These are phyloP conservation scores for Tenthredo mesomela DNA, from an alignment of 2,888 invertebrate genomes.

Conservation along the genomic window DNA sequence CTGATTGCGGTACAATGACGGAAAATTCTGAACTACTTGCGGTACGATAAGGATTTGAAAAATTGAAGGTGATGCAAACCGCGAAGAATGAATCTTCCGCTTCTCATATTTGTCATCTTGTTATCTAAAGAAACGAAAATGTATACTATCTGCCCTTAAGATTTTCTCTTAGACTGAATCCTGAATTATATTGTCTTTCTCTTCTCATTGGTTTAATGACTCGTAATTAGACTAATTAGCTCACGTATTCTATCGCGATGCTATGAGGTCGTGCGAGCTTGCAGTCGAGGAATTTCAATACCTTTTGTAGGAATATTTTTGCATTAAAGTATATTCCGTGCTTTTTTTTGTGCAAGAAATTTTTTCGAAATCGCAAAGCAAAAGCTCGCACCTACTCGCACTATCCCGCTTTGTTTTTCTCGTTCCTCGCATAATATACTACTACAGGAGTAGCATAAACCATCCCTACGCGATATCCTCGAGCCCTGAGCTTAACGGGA, in stretches of 20 bases:
- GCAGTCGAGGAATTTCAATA: background rate
- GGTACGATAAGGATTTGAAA: background rate
- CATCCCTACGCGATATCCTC: conserved; percentile 15
- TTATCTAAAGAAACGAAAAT: background rate
- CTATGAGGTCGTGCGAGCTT: background rate
- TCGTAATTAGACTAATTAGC: background rate
- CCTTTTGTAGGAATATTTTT: background rate
- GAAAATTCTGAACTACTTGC: background rate
- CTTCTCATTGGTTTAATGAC: background rate
- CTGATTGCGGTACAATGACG: background rate
- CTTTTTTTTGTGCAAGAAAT: too few relatives aligned
- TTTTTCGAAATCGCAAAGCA: background rate
- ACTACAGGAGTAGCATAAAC: background rate
- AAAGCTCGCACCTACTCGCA: background rate
- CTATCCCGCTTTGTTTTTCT: background rate
- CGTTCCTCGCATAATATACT: background rate
- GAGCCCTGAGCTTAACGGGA: conserved; percentile 3
- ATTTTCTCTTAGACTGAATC: background rate
- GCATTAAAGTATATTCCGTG: background rate
- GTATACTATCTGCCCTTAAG: background rate
- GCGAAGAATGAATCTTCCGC: background rate
- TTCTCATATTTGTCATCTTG: background rate
- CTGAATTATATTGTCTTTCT: background rate
- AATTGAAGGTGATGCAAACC: background rate
- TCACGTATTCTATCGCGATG: background rate